Base-by-base conservation (phyloP, 2,113 vertebrate genomes). In the Alectura lathami region DNA sequence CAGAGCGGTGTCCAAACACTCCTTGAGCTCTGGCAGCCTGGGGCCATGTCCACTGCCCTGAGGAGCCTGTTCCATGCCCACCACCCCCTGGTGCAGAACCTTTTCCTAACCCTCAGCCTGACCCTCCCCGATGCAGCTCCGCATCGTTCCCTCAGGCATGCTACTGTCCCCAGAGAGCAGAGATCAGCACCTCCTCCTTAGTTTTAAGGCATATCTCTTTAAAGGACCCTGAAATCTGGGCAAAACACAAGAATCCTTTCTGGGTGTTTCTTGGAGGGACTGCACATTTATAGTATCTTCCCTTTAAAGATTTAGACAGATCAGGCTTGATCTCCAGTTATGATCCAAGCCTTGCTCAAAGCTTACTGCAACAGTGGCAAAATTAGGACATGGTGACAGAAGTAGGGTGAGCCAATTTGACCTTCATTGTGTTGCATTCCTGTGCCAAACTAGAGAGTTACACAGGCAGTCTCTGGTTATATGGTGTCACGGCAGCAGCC, bases 171-270 rank as follows among this genome's bases (percentile, higher is more conserved):
- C n/a, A n/a, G n/a, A 27, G 27, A 27, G 51, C 14, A 30, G 51
- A 54, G 29, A 29, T 16, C 60, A 40, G 26, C 24, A 4, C 20
- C 60, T 18, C 17, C 11, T 17, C 60, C 36, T 29, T 63, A 63
- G 36, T 38, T 79, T 63, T 36, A 63, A 13, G 15, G 42, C 7
- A 8, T 0, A 0, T 18, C 4, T 78, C 17, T 13, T n/a, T 8
- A 45, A 2, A 72, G 23, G 7, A 50, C 7, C 11, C 42, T 36
- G 17, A 81, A 66, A 84, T 29, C 5, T 17, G 22, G 4, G 7
- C 5, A 57, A 75, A 59, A 60, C 7, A 84, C n/a, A n/a, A n/a
- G 20, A 42, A 73, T 30, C 16, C 50, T 68, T 56, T 67, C 56
- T 56, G 8, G 6, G 1, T 30, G 21, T 53, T 83, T 66, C 54